Percentiles rank a stretch among this genome's conserved stretches.
These are phyloP conservation scores for Sphaeramia orbicularis DNA, from an alignment of 2,797 vertebrate genomes.

Conservation along the genomic window DNA sequence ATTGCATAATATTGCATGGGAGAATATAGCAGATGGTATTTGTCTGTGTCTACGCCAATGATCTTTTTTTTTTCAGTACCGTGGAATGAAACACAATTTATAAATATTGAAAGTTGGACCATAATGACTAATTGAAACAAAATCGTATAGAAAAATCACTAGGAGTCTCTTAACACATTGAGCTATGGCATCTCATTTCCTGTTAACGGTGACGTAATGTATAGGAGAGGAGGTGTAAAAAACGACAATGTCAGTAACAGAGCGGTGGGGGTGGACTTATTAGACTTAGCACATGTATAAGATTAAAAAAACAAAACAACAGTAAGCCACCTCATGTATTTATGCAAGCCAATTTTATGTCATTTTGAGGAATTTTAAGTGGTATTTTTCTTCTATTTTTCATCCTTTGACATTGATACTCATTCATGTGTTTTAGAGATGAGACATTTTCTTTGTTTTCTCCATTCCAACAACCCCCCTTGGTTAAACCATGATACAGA, in stretches of 20 bases:
- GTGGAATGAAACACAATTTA: not conserved
- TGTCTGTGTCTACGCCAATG: conserved; percentile 16
- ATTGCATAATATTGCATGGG: conserved; percentile 56
- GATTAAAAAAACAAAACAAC: conserved; percentile 31
- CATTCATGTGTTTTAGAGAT: not conserved
- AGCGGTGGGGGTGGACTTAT: conserved; percentile 34
- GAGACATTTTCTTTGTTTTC: not conserved
- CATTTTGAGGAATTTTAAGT: not conserved
- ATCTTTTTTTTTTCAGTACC: conserved; percentile 4
- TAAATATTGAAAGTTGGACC: conserved; percentile 15
- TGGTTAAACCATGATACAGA: conserved; percentile 33
- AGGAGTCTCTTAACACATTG: conserved; percentile 42
- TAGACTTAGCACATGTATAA: conserved; percentile 56
- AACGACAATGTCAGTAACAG: conserved; percentile 33
- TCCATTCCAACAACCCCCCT: not conserved
- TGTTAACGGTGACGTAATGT: conserved; percentile 71
- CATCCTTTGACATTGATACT: not conserved
- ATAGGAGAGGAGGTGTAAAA: conserved; percentile 60
- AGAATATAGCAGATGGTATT: conserved; percentile 45
- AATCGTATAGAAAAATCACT: not conserved
- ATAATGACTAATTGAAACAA: conserved; percentile 1
- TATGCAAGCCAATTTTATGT: not conserved
- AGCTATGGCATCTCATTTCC: conserved; percentile 64
- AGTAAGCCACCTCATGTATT: not conserved
- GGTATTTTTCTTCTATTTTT: not conserved